These are phyloP conservation scores for Cyprinus carpio DNA, from an alignment of 2,113 vertebrate genomes.

Conservation along the genomic window DNA sequence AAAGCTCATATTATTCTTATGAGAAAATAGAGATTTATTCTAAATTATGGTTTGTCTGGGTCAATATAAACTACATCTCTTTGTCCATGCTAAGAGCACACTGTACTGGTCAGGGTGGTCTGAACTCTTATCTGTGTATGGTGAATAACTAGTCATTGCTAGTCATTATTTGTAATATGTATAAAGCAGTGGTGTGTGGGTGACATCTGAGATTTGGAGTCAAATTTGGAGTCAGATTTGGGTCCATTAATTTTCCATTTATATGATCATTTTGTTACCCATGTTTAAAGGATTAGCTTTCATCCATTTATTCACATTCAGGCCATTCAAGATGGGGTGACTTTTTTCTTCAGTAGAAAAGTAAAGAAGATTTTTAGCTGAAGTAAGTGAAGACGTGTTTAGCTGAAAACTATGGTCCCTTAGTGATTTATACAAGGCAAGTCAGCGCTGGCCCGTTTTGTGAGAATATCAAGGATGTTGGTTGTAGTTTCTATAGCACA, in stretches of 20 bases:
- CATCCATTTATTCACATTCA: background rate
- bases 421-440: background rate
- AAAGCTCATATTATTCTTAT: slow-evolving; percentile 26
- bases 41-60: background rate
- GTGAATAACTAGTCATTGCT: background rate
- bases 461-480: background rate
- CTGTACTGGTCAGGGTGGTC: slow-evolving; percentile 12
- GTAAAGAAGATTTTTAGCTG: background rate
- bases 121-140: background rate
- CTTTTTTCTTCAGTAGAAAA: background rate
- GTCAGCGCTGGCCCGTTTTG: background rate
- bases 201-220: background rate
- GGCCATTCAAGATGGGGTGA: background rate
- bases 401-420: too few relatives aligned
- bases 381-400: too few relatives aligned
- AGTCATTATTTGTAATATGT: background rate
- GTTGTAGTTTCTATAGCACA: too few relatives aligned
- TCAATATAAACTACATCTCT: too few relatives aligned
- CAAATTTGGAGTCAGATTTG: background rate
- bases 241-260: background rate
- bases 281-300: background rate
- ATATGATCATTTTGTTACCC: background rate
- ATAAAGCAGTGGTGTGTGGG: background rate
- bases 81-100: too few relatives aligned
- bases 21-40: slow-evolving; percentile 17